Percentiles rank a stretch among this genome's conserved stretches.
phyloP scores from a whole-genome alignment of 2,113 vertebrate genomes.

The Pseudorhombus dupliciocellatus region DNA sequence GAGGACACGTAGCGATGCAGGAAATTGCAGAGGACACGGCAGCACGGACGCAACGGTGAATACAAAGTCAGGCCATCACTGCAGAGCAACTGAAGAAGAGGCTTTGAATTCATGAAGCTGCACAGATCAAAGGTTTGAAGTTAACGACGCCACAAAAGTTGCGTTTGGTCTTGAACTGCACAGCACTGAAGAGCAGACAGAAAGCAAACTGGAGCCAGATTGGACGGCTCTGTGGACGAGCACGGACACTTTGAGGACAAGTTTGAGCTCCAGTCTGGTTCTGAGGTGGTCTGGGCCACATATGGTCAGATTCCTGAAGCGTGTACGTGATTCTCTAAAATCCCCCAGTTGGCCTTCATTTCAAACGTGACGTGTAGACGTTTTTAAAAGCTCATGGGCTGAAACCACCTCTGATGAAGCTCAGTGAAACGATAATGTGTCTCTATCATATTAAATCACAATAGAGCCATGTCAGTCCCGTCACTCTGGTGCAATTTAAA shows the following conservation, averaged over 20 bases:
- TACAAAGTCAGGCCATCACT: neutral
- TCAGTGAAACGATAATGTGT: neutral
- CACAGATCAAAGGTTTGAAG: no score
- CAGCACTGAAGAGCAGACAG: no score
- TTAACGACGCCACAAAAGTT: no score
- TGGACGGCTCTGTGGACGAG: no score
- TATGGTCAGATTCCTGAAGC: neutral
- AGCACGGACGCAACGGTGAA: neutral
- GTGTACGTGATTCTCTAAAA: neutral
- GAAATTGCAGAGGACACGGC: neutral
- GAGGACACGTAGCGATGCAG: neutral
- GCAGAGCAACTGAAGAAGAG: neutral
- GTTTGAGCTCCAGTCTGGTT: neutral
- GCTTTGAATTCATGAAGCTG: no score
- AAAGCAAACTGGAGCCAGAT: no score
- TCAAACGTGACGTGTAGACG: no score
- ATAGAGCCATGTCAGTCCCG: neutral
- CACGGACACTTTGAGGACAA: neutral
- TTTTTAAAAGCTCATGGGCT: no score
- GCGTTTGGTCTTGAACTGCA: no score
- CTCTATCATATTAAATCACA: neutral
- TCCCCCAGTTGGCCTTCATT: neutral
- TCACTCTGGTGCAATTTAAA: no score
- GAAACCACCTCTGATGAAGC: neutral
- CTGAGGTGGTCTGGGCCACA: neutral